Base-by-base conservation (phyloP, 2,113 vertebrate genomes). In the Prolemur simus region DNA sequence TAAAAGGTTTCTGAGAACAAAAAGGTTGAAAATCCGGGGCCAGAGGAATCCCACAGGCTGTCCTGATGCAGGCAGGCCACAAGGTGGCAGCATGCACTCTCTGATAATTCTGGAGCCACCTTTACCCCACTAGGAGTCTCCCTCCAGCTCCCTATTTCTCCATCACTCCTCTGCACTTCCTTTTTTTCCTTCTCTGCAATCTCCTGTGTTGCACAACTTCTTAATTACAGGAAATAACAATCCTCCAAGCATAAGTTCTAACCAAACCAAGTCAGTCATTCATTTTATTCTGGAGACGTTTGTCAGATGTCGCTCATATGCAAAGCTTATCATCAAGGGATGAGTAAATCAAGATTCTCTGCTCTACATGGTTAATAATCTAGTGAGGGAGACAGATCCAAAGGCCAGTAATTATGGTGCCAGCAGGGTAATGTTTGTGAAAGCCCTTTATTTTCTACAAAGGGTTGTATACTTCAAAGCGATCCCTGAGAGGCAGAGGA, bases 151-250 rank as follows among this genome's bases (percentile, higher is more conserved):
- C 60, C 5, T 8, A 0, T 58, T 74, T 52, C 64, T 13, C 10
- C 32, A 23, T 42, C 25, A 11, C 32, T 15, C 32, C 42, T 71
- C 64, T 42, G 78, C 54, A 14, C 64, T 27, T 81, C 63, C 39
- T 88, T 69, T 68, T 29, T 39, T 74, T 39, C 23, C 21, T 47
- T 54, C 76, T 77, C 52, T 69, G 39, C 13, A 0, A 73, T 66
- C 81, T 95, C 39, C 49, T 6, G 12, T 8, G 12, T 27, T 66
- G 49, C 74, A 71, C 81, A 80, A 68, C 45, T 80, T 93, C 47
- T 63, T 87, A 87, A 93, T 95, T 69, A 94, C 42, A 94, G 68
- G 58, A 87, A 87, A 74, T n/a, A 29, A 56, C 52, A 20, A 20
- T 42, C 78, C 20, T 91, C 37, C 68, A 84, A 87, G 6, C 17